phyloP scores from a whole-genome alignment of 1,140 invertebrate species.

The Gyrodactylus bullatarudis region DNA sequence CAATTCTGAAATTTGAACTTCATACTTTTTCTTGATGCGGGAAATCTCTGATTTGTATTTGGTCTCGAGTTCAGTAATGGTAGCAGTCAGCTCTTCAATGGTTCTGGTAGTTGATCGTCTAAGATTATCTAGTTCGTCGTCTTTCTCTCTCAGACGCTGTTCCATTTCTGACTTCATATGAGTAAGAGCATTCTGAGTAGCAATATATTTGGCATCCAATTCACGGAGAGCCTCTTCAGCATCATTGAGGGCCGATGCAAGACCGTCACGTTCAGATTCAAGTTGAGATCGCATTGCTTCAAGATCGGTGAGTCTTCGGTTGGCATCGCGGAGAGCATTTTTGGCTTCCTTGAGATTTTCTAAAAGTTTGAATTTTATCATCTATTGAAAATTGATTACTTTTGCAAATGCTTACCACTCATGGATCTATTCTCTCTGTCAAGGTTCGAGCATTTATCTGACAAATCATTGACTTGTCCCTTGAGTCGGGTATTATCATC shows the following conservation, averaged over 20 bases:
- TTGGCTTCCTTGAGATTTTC: constrained; percentile 13
- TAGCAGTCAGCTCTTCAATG: constrained; percentile 19
- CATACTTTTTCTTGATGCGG: constrained; percentile 20
- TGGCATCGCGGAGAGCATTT: constrained; percentile 16
- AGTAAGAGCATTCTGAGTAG: constrained; percentile 16
- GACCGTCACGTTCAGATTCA: constrained; percentile 16
- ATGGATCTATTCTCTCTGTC: constrained; percentile 17
- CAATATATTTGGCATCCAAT: constrained; percentile 16
- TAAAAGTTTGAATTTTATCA: neutral
- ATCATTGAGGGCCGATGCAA: constrained; percentile 16
- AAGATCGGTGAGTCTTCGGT: constrained; percentile 16
- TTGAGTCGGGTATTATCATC: constrained; percentile 15
- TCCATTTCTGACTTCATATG: constrained; percentile 18
- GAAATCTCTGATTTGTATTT: constrained; percentile 18
- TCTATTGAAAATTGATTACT: constrained; percentile 3
- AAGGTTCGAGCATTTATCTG: constrained; percentile 16
- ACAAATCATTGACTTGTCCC: constrained; percentile 15
- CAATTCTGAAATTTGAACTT: constrained; percentile 17
- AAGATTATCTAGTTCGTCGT: constrained; percentile 17
- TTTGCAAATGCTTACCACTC: neutral
- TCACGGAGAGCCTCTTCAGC: constrained; percentile 18
- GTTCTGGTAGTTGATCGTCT: constrained; percentile 17
- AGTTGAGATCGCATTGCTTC: constrained; percentile 13
- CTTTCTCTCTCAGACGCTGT: constrained; percentile 19
- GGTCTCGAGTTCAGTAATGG: constrained; percentile 18